phyloP scores from a whole-genome alignment of 2,797 vertebrate species.

The Chiroxiphia lanceolata region DNA sequence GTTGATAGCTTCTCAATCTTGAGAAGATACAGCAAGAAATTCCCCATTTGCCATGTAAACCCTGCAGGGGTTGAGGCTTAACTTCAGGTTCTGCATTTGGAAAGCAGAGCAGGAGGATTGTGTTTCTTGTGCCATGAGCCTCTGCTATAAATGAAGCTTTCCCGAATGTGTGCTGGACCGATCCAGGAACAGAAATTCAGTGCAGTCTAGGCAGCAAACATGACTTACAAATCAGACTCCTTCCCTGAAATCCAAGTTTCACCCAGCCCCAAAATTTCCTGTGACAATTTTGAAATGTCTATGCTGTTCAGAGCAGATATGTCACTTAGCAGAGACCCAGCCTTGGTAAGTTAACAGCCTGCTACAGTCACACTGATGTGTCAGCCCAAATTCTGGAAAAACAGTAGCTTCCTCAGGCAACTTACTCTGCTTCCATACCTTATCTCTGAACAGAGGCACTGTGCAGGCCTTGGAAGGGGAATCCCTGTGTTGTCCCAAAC shows the following conservation, averaged over 20 bases:
- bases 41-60: background rate
- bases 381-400: background rate
- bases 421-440: background rate
- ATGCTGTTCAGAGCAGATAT: background rate
- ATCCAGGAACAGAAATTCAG: background rate
- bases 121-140: background rate
- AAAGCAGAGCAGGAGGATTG: background rate
- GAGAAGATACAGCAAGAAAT: background rate
- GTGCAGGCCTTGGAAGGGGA: background rate
- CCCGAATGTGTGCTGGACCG: accelerated
- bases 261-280: background rate
- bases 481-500: too few relatives aligned
- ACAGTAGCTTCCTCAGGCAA: too few relatives aligned
- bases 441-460: background rate
- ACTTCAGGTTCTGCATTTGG: background rate
- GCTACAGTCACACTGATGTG: background rate
- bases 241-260: background rate
- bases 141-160: background rate
- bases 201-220: background rate
- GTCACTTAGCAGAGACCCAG: background rate
- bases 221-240: accelerated
- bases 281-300: background rate
- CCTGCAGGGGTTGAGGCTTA: background rate
- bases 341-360: background rate
- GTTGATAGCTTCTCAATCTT: background rate